These are phyloP conservation scores for Coenonympha arcania DNA, from an alignment of 2,888 invertebrate species.

Conservation along the genomic window DNA sequence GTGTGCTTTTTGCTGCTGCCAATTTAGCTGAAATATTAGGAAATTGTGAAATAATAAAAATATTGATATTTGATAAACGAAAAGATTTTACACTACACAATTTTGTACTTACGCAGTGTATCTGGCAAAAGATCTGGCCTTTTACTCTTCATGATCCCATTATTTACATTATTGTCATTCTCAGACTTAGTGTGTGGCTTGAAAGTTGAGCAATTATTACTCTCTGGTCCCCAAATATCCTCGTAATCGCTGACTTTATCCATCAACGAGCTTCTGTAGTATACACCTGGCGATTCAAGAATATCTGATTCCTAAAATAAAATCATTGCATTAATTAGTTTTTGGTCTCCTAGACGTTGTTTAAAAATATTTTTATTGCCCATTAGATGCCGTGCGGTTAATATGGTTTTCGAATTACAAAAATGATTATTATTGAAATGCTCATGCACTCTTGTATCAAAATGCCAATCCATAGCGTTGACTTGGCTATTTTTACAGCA, in stretches of 20 bases:
- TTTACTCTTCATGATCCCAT: slow-evolving; percentile 71
- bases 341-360: neutral
- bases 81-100: slow-evolving; percentile 1
- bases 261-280: slow-evolving; percentile 88
- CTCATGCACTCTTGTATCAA: slow-evolving; percentile 17
- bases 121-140: slow-evolving; percentile 77
- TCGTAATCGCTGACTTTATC: slow-evolving; percentile 97
- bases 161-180: slow-evolving; percentile 57
- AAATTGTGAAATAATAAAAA: neutral
- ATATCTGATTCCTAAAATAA: slow-evolving; percentile 82
- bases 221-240: slow-evolving; percentile 89
- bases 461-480: slow-evolving; percentile 18
- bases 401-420: slow-evolving; percentile 8
- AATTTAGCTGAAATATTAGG: slow-evolving; percentile 54
- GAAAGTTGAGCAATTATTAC: slow-evolving; percentile 65
- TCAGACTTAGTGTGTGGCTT: slow-evolving; percentile 62
- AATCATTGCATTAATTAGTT: neutral
- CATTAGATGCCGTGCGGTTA: slow-evolving; percentile 18
- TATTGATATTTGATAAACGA: neutral
- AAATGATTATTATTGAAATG: slow-evolving; percentile 8
- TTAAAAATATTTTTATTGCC: neutral
- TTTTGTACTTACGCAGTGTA: slow-evolving; percentile 64
- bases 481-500: slow-evolving; percentile 20
- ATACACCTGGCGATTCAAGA: slow-evolving; percentile 85
- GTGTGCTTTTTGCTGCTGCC: slow-evolving; percentile 62